These are phyloP conservation scores for Babyrousa celebensis DNA, from an alignment of 2,797 vertebrate species.

Conservation along the genomic window DNA sequence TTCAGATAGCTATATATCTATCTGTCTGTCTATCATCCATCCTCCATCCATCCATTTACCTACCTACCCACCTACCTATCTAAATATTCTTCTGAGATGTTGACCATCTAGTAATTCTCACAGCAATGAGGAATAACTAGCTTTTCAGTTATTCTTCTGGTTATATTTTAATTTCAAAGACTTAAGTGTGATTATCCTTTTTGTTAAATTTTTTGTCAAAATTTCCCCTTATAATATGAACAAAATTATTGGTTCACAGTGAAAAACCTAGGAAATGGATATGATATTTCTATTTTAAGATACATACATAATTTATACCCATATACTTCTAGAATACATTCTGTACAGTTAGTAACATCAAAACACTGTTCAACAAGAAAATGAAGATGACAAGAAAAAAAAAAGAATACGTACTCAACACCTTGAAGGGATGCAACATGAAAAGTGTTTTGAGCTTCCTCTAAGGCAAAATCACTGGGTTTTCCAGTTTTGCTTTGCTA, in stretches of 20 bases:
- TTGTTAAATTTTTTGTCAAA: conserved; percentile 16
- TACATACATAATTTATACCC: background rate
- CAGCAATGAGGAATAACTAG: conserved; percentile 15
- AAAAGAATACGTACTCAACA: background rate
- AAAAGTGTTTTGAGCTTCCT: background rate
- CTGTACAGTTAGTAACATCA: background rate
- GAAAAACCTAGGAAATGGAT: conserved; percentile 44
- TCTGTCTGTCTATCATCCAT: background rate
- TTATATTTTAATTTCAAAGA: conserved; percentile 66
- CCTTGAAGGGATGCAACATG: background rate
- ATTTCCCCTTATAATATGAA: conserved; percentile 23
- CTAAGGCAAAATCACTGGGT: background rate
- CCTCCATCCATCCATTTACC: background rate
- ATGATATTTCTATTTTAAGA: conserved; percentile 28
- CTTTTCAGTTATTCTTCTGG: conserved; percentile 29
- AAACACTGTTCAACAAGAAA: conserved; percentile 59
- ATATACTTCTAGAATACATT: conserved; percentile 58
- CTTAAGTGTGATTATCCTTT: conserved; percentile 52
- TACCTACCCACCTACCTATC: background rate
- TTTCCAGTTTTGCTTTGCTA: conserved; percentile 45
- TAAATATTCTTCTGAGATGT: background rate
- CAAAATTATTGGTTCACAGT: conserved; percentile 45
- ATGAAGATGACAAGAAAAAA: conserved; percentile 34
- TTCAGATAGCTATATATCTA: background rate
- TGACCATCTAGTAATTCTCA: background rate